These are phyloP conservation scores for Oxyteleia sp. DNA, from an alignment of 2,888 invertebrate genomes.

Conservation along the genomic window DNA sequence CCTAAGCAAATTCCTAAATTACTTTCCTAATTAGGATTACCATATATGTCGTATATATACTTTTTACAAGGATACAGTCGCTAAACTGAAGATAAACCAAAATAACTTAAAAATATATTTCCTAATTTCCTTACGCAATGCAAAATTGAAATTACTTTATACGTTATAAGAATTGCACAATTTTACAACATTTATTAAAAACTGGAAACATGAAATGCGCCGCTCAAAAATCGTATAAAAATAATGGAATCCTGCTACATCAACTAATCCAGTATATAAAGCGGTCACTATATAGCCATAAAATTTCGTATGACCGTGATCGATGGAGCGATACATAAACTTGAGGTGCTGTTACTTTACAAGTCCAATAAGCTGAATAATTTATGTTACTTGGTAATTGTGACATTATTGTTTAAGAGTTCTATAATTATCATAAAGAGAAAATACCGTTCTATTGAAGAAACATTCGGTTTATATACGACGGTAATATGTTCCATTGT, in stretches of 20 bases:
- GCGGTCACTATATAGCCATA: neutral
- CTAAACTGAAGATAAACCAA: too few relatives aligned
- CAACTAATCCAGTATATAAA: neutral
- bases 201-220: neutral
- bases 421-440: neutral
- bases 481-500: neutral
- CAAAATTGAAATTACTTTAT: too few relatives aligned
- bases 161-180: too few relatives aligned
- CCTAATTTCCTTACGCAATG: too few relatives aligned
- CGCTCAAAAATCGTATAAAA: neutral
- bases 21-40: too few relatives aligned
- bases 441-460: neutral
- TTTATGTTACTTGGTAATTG: neutral
- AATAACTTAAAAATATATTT: too few relatives aligned
- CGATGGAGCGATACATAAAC: slow-evolving; percentile 7
- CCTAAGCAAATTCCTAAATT: too few relatives aligned
- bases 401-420: slow-evolving; percentile 2
- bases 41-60: too few relatives aligned
- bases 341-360: neutral
- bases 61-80: too few relatives aligned
- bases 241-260: neutral
- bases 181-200: too few relatives aligned
- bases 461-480: neutral
- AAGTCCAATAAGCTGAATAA: slow-evolving; percentile 5
- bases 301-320: neutral